Evolutionary conservation across 2,113 vertebrate species (phyloP).

Genomic region (Melanostigma gelatinosum): DNA sequence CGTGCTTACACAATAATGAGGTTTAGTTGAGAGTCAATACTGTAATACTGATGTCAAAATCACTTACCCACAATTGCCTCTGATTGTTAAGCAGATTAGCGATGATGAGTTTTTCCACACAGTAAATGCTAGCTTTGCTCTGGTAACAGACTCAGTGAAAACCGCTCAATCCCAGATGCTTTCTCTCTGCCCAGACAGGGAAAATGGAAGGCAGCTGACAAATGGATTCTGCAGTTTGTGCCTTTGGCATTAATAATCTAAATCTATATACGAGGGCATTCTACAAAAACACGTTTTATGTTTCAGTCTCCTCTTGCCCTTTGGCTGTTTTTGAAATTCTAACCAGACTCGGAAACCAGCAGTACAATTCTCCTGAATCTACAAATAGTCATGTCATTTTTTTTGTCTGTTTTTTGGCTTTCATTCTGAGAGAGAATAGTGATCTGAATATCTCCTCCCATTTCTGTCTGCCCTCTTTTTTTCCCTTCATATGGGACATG

Average conservation of each 20-base stretch:
- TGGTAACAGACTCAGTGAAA: conserved; percentile 61
- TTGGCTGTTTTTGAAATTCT: conserved; percentile 13
- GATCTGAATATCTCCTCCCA: conserved; percentile 75
- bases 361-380: conserved; percentile 15
- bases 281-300: conserved; percentile 12
- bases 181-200: conserved; percentile 49
- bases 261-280: conserved; percentile 13
- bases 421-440: conserved; percentile 61
- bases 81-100: conserved; percentile 77
- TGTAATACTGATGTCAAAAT: conserved; percentile 72
- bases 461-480: conserved; percentile 69
- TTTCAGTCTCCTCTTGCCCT: conserved; percentile 12
- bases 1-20: conserved; percentile 43
- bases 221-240: conserved; percentile 43
- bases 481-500: conserved; percentile 66
- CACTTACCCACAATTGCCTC: conserved; percentile 71
- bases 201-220: conserved; percentile 47
- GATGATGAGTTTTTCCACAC: conserved; percentile 74
- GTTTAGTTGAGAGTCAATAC: conserved; percentile 60
- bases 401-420: conserved; percentile 63
- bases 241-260: conserved; percentile 19
- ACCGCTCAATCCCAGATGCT: conserved; percentile 59
- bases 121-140: conserved; percentile 70
- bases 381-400: conserved; percentile 20
- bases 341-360: not conserved